These are phyloP conservation scores for Germaria angustata DNA, from an alignment of 2,888 invertebrate species.

Conservation along the genomic window DNA sequence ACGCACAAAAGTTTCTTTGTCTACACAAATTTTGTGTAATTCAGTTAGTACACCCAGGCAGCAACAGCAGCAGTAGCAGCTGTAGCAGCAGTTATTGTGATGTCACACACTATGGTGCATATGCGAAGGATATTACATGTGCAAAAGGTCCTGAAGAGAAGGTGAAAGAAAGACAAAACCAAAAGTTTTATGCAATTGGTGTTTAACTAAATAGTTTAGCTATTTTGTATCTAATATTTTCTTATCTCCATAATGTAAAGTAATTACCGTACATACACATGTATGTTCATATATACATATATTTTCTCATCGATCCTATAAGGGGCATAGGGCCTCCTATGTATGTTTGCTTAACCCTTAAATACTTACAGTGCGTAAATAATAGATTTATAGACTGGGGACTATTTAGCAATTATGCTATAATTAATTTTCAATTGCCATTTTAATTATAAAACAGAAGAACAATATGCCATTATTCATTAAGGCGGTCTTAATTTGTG, in stretches of 20 bases:
- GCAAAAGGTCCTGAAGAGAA: neutral
- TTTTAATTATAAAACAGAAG: constrained; percentile 33
- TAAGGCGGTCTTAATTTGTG: neutral
- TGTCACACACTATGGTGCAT: neutral
- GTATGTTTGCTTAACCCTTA: neutral
- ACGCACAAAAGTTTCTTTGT: neutral
- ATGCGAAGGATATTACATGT: no score
- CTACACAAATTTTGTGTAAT: neutral
- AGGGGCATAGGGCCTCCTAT: no score
- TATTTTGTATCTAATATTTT: neutral
- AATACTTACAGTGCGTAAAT: neutral
- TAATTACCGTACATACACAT: neutral
- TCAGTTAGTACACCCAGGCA: neutral
- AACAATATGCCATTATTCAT: neutral
- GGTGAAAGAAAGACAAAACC: neutral
- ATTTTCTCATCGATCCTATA: no score
- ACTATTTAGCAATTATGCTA: constrained; percentile 27
- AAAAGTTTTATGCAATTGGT: neutral
- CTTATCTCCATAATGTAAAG: neutral
- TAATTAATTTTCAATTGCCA: constrained; percentile 55
- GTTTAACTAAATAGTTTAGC: neutral
- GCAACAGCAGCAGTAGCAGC: neutral
- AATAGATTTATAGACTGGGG: constrained; percentile 17
- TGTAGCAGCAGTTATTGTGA: neutral
- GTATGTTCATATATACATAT: neutral